Evolutionary conservation across 2,888 invertebrate genomes (phyloP).

Genomic region (Eumacrocentrus americanus): DNA sequence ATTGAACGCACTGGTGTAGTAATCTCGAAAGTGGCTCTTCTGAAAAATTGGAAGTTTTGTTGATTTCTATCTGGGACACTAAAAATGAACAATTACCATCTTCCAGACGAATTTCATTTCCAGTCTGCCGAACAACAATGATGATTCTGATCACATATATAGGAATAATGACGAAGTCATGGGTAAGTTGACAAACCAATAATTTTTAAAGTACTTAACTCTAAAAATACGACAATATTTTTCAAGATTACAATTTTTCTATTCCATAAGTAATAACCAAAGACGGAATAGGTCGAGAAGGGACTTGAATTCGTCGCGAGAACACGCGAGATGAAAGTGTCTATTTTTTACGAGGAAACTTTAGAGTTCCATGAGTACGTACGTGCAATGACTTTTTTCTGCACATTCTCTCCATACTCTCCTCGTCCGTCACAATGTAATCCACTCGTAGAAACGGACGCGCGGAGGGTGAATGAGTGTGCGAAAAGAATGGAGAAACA

Average conservation of each 20-base stretch:
- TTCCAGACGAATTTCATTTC: slow-evolving; percentile 27
- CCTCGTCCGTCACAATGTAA: slow-evolving; percentile 20
- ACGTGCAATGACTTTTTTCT: slow-evolving; percentile 23
- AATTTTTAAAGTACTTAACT: background rate
- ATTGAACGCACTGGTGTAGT: no score
- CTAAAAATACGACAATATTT: background rate
- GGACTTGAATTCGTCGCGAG: slow-evolving; percentile 17
- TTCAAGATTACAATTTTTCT: slow-evolving; percentile 2
- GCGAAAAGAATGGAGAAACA: slow-evolving; percentile 3
- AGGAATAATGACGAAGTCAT: background rate
- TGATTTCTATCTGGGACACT: background rate
- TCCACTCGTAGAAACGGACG: slow-evolving; percentile 25
- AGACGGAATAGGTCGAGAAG: slow-evolving; percentile 2
- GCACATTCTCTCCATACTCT: slow-evolving; percentile 8
- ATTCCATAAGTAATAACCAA: slow-evolving; percentile 1
- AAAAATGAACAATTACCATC: slow-evolving; percentile 1
- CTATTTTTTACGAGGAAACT: slow-evolving; percentile 26
- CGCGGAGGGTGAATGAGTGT: background rate
- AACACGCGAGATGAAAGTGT: slow-evolving; percentile 20
- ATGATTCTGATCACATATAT: background rate
- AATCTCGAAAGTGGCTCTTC: background rate
- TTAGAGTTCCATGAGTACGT: slow-evolving; percentile 18
- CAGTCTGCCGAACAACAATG: background rate
- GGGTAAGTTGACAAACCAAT: background rate
- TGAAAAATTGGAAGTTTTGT: background rate